Conservation (phyloP, 1,140 invertebrate genomes). For the Plectus sambesii region DNA sequence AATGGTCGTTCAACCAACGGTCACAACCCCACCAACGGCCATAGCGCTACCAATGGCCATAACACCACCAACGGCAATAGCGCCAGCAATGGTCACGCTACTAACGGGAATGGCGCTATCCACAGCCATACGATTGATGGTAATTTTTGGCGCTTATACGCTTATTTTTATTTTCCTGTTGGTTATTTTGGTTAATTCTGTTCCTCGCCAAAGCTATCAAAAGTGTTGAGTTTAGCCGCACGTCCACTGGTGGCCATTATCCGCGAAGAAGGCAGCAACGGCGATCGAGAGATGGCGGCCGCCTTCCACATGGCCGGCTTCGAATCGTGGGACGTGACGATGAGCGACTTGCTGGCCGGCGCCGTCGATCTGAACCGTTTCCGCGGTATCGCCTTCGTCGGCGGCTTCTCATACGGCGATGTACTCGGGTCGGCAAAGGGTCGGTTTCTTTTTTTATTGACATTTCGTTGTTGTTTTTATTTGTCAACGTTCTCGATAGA, state of each 20-base stretch:
- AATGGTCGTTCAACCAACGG: too few species aligned
- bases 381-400: conserved; percentile 79
- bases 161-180: too few species aligned
- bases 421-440: conserved; percentile 87
- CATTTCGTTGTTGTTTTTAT: conserved; percentile 12
- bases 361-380: conserved; percentile 63
- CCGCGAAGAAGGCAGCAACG: conserved; percentile 90
- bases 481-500: not conserved
- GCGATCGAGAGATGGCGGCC: conserved; percentile 93
- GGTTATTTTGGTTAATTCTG: conserved; percentile 3
- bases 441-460: conserved; percentile 21
- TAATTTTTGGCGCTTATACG: too few species aligned
- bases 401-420: conserved; percentile 95
- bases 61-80: too few species aligned
- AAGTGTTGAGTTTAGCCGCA: too few species aligned
- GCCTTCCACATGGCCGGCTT: conserved; percentile 79
- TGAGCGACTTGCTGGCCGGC: conserved; percentile 67
- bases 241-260: conserved; percentile 70
- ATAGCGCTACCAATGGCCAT: too few species aligned
- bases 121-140: too few species aligned
- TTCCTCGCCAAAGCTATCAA: conserved; percentile 22
- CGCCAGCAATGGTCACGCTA: too few species aligned
- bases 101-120: too few species aligned
- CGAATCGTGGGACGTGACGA: conserved; percentile 74
- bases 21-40: too few species aligned